A percentile compares a stretch with the other conserved stretches of the same genome.
These are phyloP conservation scores for Electrona antarctica DNA, from an alignment of 2,113 vertebrate genomes.

Conservation along the genomic window DNA sequence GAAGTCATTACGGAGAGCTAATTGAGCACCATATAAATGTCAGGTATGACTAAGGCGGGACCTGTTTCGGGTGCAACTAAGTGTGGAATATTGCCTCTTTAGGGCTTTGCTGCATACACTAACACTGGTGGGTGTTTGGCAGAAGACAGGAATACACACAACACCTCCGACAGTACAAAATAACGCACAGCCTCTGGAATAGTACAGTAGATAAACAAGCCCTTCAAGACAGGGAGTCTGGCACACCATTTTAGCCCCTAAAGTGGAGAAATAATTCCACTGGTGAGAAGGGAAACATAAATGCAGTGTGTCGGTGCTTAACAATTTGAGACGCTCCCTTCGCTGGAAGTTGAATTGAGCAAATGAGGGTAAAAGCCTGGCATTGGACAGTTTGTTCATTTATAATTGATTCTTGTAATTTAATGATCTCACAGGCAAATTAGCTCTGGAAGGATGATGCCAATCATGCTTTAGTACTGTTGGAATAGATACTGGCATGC, in stretches of 20 bases:
- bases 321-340: not conserved
- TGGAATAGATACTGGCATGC: constrained; percentile 40
- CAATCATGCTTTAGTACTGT: constrained; percentile 43
- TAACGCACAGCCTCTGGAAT: too few species aligned
- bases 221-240: too few species aligned
- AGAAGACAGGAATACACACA: too few species aligned
- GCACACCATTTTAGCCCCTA: too few species aligned
- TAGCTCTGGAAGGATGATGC: constrained; percentile 31
- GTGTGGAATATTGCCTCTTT: constrained; percentile 48
- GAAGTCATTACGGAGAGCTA: constrained; percentile 70
- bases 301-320: not conserved
- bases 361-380: constrained; percentile 5
- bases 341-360: constrained; percentile 9
- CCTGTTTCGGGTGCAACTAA: constrained; percentile 52
- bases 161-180: too few species aligned
- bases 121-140: constrained; percentile 16
- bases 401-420: constrained; percentile 37
- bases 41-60: constrained; percentile 73
- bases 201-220: too few species aligned
- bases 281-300: not conserved
- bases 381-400: constrained; percentile 39
- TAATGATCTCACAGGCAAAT: constrained; percentile 36
- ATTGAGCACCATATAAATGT: constrained; percentile 75
- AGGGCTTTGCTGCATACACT: constrained; percentile 34
- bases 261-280: not conserved